A percentile compares a stretch with the other conserved stretches of the same genome.
Evolutionary conservation across 2,888 invertebrate species (phyloP).

Genomic region (Stratiomys singularior): DNA sequence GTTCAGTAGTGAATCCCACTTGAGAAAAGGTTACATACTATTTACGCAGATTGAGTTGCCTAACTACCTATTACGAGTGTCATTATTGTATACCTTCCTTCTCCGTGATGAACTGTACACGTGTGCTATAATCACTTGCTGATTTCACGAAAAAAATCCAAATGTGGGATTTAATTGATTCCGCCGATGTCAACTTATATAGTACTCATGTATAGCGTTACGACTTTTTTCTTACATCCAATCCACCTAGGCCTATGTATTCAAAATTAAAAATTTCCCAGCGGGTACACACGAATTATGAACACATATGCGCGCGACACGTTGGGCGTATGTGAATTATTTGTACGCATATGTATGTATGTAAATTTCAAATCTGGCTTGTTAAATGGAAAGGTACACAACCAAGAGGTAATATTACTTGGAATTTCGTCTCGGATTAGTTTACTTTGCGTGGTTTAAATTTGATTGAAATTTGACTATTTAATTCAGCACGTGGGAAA

Average conservation of each 20-base stretch:
- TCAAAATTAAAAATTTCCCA: conserved; percentile 2
- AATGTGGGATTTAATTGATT: conserved; percentile 47
- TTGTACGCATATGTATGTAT: not conserved
- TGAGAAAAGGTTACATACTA: no score
- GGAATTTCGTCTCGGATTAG: conserved; percentile 35
- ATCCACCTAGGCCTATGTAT: conserved; percentile 41
- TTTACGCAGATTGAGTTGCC: no score
- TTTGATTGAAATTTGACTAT: conserved; percentile 22
- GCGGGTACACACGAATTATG: not conserved
- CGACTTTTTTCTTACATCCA: conserved; percentile 24
- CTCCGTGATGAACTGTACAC: no score
- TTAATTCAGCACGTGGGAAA: conserved; percentile 46
- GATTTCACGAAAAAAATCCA: no score
- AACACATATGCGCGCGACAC: not conserved
- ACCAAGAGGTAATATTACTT: conserved; percentile 18
- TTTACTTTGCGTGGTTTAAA: conserved; percentile 33
- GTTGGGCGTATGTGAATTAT: conserved; percentile 47
- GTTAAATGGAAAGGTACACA: conserved; percentile 4
- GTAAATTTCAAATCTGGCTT: not conserved
- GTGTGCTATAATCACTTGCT: no score
- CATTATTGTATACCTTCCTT: no score
- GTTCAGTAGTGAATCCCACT: no score
- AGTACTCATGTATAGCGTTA: not conserved
- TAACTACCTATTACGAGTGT: no score
- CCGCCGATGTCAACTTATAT: conserved; percentile 46